Evolutionary conservation across 2,113 vertebrate species (phyloP).

Genomic region (Equus quagga): DNA sequence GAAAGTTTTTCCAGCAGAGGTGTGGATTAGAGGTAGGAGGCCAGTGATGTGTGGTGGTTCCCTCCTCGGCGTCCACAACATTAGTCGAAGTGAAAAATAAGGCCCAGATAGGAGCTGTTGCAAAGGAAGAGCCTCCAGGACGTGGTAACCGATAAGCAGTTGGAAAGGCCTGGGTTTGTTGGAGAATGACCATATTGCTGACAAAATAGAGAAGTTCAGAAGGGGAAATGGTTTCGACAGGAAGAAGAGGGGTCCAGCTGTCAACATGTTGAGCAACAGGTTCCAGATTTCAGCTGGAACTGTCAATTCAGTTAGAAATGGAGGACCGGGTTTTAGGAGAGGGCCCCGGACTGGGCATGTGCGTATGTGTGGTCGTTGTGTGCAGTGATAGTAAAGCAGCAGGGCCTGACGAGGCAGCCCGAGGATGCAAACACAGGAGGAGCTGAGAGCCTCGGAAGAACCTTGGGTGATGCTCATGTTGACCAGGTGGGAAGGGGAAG

Average conservation of each 20-base stretch:
- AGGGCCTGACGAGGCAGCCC: neutral
- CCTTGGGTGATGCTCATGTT: neutral
- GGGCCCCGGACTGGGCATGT: neutral
- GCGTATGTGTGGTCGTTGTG: accelerated
- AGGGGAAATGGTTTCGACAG: conserved; percentile 62
- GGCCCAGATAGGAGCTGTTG: neutral
- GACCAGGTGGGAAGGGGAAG: no score
- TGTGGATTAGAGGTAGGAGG: neutral
- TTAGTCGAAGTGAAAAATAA: neutral
- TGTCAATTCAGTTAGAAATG: neutral
- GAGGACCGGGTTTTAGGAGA: neutral
- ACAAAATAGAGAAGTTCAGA: conserved; percentile 71
- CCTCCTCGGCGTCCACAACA: neutral
- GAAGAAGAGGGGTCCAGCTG: conserved; percentile 56
- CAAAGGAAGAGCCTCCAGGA: neutral
- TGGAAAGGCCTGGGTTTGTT: neutral
- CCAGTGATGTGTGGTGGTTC: neutral
- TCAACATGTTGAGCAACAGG: conserved; percentile 28
- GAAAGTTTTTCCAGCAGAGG: neutral
- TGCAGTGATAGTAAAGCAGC: neutral
- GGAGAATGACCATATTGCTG: neutral
- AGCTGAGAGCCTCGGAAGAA: neutral
- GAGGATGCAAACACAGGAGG: neutral
- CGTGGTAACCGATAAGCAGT: neutral
- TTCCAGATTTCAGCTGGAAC: neutral